Base-by-base conservation (phyloP, 2,888 invertebrate genomes). In the Epiblema foenella region DNA sequence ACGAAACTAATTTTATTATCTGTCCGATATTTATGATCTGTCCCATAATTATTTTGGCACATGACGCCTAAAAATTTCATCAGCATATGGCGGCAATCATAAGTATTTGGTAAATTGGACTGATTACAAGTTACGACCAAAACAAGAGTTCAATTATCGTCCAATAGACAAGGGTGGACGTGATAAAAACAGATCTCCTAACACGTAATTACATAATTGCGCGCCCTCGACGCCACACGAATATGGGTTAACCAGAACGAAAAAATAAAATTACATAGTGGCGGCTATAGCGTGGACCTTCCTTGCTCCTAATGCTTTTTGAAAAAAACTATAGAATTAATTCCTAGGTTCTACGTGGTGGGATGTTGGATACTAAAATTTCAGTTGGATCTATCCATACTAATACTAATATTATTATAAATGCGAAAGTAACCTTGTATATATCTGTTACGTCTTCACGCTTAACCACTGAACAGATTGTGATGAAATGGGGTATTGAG, bases 101-200 rank as follows among this genome's bases (percentile, higher is more conserved):
- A 71, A 62, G 75, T 77, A 78, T 78, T 78, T 77, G 59, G 60
- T 46, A 73, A 70, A 70, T 73, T 75, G 78, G 87, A 85, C 90
- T 84, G 80, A 85, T 80, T 87, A 84, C 76, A 83, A 88, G 89
- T 90, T 88, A 90, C 85, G 82, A 84, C 82, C 87, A 87, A 89
- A 91, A 91, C 89, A 89, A 91, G 90, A 88, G 88, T 81, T 89
- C 89, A 90, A 93, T 93, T 92, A 93, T 90, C 85, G 85, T 85
- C 82, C 84, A 82, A 91, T 93, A 93, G 93, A 93, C 91, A 90
- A 90, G 92, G 93, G 92, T 92, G 89, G 91, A 93, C 91, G 92
- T 92, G 93, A 91, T 93, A 93, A 93, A 93, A 93, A 93, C 93
- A 93, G 87, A 93, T 93, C 90, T 91, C 83, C 90, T 93, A 92